Base-by-base conservation (phyloP, 30 jellyfish, hydroid and myxozoan species). In the Phacellophora camtschatica region DNA sequence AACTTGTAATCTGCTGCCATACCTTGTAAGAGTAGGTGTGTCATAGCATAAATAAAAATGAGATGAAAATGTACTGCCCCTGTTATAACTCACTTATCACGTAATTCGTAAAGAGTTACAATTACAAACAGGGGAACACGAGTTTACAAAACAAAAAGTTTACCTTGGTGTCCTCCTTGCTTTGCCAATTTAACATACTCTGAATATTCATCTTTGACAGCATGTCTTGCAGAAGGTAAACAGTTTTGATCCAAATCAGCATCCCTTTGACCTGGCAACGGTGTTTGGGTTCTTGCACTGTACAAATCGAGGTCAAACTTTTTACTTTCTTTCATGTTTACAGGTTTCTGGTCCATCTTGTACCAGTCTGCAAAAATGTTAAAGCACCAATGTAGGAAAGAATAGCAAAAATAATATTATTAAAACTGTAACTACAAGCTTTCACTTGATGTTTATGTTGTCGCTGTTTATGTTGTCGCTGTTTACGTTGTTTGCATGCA, bases 131-230 rank as follows among this genome's bases (percentile, higher is more conserved):
- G 16, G 6, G 18, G 4, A 12, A 49, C 6, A 7, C 15, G 16
- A 49, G 23, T 16, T 16, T 12, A 2, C 16, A 15, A 29, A 31
- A 30, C 0, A 27, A 66, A 30, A 66, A 11, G n/a, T 71, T 56
- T 80, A 80, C 91, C 91, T 42, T 80, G 91, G 31, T 80, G 91
- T 8, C 91, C 91, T 5, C 91, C 91, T n/a, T 71, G 72, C 35
- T 80, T 80, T 4, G 91, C 91, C 36, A 80, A 50, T 53, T 66
- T 80, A 5, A 80, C 91, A 41, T 80, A 80, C 29, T 66, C 84
- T 10, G 91, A 80, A 28, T 80, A 80, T 54, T 80, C 91, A 63
- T 80, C 91, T 34, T 80, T 80, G 34, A 80, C 81, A 3, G 78
- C 78, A 50, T 80, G 91, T 42, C 91, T 57, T 36, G 91, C 91